A percentile compares a stretch with the other conserved stretches of the same genome.
Evolutionary conservation across 2,888 invertebrate genomes (phyloP).

Genomic region (Morpho achilles): DNA sequence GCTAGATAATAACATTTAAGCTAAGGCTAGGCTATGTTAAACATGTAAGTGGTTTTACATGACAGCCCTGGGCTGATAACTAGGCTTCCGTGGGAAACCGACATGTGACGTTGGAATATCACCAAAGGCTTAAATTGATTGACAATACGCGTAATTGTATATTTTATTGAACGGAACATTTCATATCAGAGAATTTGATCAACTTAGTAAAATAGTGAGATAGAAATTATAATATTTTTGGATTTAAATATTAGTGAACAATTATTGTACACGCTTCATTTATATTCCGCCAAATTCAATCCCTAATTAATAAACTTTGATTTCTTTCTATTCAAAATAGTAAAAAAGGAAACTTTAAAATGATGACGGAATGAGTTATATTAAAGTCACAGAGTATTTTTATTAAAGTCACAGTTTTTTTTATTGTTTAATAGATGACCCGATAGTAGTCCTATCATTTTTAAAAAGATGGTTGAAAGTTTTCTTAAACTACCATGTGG

Average conservation of each 20-base stretch:
- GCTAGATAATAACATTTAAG: conserved; percentile 76
- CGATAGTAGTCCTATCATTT: no score
- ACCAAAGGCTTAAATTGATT: conserved; percentile 74
- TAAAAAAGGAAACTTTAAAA: no score
- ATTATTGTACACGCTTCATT: no score
- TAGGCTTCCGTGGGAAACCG: conserved; percentile 75
- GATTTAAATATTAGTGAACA: not conserved
- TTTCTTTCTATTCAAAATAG: no score
- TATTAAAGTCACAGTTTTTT: no score
- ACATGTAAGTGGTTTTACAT: conserved; percentile 75
- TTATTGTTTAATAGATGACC: no score
- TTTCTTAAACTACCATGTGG: no score
- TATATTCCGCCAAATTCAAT: no score
- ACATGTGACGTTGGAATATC: conserved; percentile 73
- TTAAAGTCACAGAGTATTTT: no score
- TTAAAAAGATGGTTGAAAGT: no score
- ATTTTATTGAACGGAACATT: conserved; percentile 22
- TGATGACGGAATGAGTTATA: no score
- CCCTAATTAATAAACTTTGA: no score
- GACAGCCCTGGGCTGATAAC: conserved; percentile 71
- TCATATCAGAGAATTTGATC: not conserved
- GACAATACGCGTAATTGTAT: conserved; percentile 45
- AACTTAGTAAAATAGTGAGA: not conserved
- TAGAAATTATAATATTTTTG: not conserved
- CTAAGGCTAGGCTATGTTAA: conserved; percentile 72